A percentile compares a stretch with the other conserved stretches of the same genome.
These are phyloP conservation scores for Eristalis arbustorum DNA, from an alignment of 2,888 invertebrate genomes.

Conservation along the genomic window DNA sequence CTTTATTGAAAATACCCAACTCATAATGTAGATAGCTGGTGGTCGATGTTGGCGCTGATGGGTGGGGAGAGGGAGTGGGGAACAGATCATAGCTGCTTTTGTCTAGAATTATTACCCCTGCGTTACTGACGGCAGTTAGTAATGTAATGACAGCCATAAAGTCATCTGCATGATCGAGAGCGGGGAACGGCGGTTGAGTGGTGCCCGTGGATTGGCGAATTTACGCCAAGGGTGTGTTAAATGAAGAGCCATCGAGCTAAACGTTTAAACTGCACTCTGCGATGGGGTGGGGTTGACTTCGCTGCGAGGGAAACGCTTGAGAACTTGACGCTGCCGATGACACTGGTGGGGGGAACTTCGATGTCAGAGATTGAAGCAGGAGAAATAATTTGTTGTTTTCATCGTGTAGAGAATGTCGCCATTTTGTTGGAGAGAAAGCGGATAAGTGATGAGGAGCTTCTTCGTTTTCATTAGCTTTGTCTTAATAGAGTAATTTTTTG, in stretches of 20 bases:
- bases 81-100: neutral
- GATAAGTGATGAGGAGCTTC: no score
- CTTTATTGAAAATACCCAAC: slow-evolving; percentile 53
- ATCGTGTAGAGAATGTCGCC: neutral
- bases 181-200: neutral
- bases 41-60: slow-evolving; percentile 9
- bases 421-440: no score
- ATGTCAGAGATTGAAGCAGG: neutral
- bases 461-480: no score
- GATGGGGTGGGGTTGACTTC: neutral
- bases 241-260: slow-evolving; percentile 32
- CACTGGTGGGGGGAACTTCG: neutral
- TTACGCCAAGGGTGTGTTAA: slow-evolving; percentile 28
- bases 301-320: neutral
- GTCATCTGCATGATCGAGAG: neutral
- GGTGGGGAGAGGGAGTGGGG: neutral
- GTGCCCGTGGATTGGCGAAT: neutral
- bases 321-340: neutral
- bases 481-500: no score
- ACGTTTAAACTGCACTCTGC: slow-evolving; percentile 8
- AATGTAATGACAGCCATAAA: slow-evolving; percentile 62
- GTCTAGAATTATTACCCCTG: slow-evolving; percentile 53
- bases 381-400: neutral
- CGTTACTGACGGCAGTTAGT: slow-evolving; percentile 52
- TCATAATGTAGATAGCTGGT: slow-evolving; percentile 53